These are phyloP conservation scores for Chloroceryle aenea DNA, from an alignment of 2,113 vertebrate genomes.

Conservation along the genomic window DNA sequence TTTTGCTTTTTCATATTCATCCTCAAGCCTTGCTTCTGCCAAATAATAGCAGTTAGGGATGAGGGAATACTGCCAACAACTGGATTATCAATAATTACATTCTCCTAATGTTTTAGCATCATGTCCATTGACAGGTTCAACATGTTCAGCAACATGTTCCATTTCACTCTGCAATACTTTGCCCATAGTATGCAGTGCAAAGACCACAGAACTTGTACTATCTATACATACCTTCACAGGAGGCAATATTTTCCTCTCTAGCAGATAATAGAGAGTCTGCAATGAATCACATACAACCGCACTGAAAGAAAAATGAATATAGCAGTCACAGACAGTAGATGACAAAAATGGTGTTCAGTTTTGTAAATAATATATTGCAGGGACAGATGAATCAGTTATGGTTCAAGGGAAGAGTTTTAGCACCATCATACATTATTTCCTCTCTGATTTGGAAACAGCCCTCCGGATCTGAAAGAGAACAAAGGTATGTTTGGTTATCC, in stretches of 20 bases:
- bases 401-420: neutral
- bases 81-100: neutral
- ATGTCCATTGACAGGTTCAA: neutral
- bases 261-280: neutral
- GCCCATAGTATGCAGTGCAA: neutral
- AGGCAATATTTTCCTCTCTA: neutral
- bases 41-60: neutral
- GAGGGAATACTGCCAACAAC: neutral
- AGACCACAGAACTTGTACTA: neutral
- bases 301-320: neutral
- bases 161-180: neutral
- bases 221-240: neutral
- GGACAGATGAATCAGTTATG: neutral
- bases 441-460: neutral
- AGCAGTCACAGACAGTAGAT: neutral
- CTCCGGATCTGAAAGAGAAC: neutral
- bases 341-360: neutral
- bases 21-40: neutral
- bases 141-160: neutral
- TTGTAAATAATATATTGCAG: constrained; percentile 11
- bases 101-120: neutral
- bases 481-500: neutral
- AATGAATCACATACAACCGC: neutral
- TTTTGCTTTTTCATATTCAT: neutral
- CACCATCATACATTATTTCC: neutral